phyloP scores from a whole-genome alignment of 2,888 invertebrate species.

The Adelognathus sp. region DNA sequence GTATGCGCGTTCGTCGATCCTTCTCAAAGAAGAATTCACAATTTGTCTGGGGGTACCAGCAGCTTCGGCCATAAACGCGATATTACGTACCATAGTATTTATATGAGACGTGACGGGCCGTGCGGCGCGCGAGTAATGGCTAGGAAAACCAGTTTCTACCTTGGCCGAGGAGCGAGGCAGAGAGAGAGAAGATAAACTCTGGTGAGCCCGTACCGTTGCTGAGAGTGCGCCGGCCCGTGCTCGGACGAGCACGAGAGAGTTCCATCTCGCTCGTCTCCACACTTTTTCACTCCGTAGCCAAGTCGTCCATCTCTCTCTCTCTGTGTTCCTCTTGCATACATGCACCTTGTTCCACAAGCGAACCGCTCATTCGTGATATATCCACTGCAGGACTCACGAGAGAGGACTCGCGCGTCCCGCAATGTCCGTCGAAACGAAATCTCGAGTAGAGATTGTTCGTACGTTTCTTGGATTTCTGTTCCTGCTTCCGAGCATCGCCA shows the following conservation, averaged over 20 bases:
- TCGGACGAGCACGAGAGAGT: neutral
- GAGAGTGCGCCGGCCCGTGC: conserved; percentile 2
- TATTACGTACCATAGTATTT: conserved; percentile 67
- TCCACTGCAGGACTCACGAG: too few species aligned
- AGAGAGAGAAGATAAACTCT: too few species aligned
- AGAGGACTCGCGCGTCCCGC: too few species aligned
- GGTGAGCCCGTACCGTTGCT: conserved; percentile 55
- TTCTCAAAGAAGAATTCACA: conserved; percentile 58
- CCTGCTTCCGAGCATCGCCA: too few species aligned
- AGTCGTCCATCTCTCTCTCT: neutral
- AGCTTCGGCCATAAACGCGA: conserved; percentile 66
- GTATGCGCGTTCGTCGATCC: conserved; percentile 21
- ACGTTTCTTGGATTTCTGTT: too few species aligned
- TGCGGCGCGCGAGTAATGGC: conserved; percentile 67
- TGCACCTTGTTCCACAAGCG: neutral
- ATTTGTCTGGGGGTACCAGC: conserved; percentile 58
- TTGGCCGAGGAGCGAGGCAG: conserved; percentile 15
- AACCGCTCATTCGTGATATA: too few species aligned
- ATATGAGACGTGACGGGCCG: conserved; percentile 67
- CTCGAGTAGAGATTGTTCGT: too few species aligned
- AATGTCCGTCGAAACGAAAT: too few species aligned
- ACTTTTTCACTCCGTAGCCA: conserved; percentile 14
- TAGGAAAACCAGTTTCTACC: conserved; percentile 71
- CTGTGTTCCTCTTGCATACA: neutral
- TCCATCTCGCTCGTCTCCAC: conserved; percentile 8